Conservation (phyloP, 1,140 invertebrate species). For the Drosophila grimshawi region DNA sequence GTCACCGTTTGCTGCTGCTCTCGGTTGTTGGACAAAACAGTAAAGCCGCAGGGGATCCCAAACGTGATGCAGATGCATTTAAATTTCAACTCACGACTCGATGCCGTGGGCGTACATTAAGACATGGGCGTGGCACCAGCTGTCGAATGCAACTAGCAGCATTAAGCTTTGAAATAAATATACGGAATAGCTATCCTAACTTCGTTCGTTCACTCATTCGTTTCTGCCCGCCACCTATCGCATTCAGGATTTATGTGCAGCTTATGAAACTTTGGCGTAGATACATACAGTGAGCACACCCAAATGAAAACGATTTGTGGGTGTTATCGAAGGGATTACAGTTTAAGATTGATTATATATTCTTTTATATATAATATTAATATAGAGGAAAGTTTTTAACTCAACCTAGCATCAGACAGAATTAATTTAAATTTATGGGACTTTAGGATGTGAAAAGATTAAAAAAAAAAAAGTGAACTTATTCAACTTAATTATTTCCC, state of each 20-base stretch:
- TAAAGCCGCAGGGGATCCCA: conserved; percentile 59
- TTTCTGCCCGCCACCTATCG: conserved; percentile 6
- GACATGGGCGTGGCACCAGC: conserved; percentile 40
- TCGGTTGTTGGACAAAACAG: conserved; percentile 65
- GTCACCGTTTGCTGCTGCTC: conserved; percentile 28
- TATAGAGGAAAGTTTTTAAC: not conserved
- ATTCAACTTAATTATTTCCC: no score
- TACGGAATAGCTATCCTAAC: not conserved
- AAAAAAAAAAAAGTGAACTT: no score
- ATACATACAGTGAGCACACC: conserved; percentile 9
- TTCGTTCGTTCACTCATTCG: conserved; percentile 31
- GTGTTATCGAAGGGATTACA: not conserved
- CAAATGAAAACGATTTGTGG: not conserved
- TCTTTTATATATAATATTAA: not conserved
- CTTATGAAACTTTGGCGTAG: conserved; percentile 57
- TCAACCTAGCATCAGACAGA: no score
- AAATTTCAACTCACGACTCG: conserved; percentile 29
- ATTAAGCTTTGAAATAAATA: conserved; percentile 32
- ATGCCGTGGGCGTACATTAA: conserved; percentile 31
- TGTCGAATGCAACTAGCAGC: conserved; percentile 50
- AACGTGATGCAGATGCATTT: conserved; percentile 60
- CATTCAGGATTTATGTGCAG: conserved; percentile 55
- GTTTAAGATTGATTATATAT: not conserved
- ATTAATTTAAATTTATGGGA: no score
- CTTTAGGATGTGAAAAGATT: no score